phyloP scores from a whole-genome alignment of 2,888 invertebrate genomes.

The Mechanitis messenoides region DNA sequence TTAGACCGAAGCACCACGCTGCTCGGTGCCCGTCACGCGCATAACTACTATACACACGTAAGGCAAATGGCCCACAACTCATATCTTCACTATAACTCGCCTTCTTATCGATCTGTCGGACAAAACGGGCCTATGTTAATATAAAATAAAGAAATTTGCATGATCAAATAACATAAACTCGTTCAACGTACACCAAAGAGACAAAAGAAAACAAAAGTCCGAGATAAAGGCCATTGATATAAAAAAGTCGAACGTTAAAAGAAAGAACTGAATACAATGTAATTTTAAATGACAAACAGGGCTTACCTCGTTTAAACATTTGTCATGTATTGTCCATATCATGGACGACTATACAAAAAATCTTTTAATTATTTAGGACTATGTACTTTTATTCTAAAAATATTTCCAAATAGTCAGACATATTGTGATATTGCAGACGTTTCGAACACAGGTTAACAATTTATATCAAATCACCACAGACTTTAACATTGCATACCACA shows the following conservation, averaged over 20 bases:
- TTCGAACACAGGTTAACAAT: constrained; percentile 50
- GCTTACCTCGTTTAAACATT: constrained; percentile 54
- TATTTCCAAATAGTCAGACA: constrained; percentile 77
- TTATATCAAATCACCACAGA: constrained; percentile 33
- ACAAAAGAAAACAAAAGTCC: constrained; percentile 75
- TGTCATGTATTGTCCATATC: constrained; percentile 66
- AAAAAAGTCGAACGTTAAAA: constrained; percentile 64
- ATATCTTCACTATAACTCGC: constrained; percentile 60
- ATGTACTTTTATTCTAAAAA: constrained; percentile 67
- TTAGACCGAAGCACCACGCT: constrained; percentile 49
- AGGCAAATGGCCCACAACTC: constrained; percentile 58
- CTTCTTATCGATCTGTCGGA: constrained; percentile 72
- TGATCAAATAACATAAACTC: constrained; percentile 55
- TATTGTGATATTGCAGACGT: constrained; percentile 69
- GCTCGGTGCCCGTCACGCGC: constrained; percentile 62
- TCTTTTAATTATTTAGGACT: constrained; percentile 50
- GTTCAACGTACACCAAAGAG: constrained; percentile 61
- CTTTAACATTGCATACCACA: constrained; percentile 12
- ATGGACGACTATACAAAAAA: constrained; percentile 48
- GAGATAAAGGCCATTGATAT: constrained; percentile 75
- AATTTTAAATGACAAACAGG: constrained; percentile 34
- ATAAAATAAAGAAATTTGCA: constrained; percentile 46
- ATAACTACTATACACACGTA: constrained; percentile 64
- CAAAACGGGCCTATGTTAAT: constrained; percentile 62
- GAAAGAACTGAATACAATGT: constrained; percentile 48